A percentile compares a stretch with the other conserved stretches of the same genome.
These are phyloP conservation scores for Coptodon bakossiorum DNA, from an alignment of 2,113 vertebrate genomes.

Conservation along the genomic window DNA sequence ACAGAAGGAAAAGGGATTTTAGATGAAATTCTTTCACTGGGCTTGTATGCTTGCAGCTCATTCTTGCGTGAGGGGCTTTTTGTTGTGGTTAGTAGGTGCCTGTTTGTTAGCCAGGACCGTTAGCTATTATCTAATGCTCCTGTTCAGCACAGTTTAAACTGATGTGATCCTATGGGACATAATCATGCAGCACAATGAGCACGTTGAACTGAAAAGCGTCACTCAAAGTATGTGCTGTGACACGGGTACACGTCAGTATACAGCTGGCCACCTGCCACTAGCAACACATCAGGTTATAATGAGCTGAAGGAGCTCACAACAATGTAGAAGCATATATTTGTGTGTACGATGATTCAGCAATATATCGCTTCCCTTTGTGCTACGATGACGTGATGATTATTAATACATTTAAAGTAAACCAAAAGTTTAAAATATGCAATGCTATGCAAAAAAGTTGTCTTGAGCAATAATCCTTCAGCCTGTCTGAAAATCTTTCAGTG, in stretches of 20 bases:
- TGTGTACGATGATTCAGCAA: neutral
- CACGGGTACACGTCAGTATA: neutral
- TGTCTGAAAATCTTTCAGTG: neutral
- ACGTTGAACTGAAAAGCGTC: neutral
- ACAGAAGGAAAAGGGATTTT: neutral
- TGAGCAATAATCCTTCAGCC: neutral
- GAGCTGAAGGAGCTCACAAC: neutral
- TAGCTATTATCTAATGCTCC: neutral
- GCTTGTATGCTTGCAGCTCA: neutral
- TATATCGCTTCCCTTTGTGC: neutral
- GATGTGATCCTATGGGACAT: neutral
- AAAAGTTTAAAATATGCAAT: neutral
- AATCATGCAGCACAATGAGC: neutral
- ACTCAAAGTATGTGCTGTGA: neutral
- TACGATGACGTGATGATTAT: neutral
- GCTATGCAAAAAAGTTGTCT: neutral
- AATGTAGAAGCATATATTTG: neutral
- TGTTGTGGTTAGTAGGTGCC: neutral
- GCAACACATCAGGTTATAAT: neutral
- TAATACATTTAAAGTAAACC: neutral
- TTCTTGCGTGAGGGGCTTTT: neutral
- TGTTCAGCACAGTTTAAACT: neutral
- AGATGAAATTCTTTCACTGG: neutral
- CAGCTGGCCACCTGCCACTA: neutral
- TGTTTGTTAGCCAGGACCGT: neutral